A percentile compares a stretch with the other conserved stretches of the same genome.
Evolutionary conservation across 1,140 invertebrate species (phyloP).

Genomic region (Tetranychus urticae): DNA sequence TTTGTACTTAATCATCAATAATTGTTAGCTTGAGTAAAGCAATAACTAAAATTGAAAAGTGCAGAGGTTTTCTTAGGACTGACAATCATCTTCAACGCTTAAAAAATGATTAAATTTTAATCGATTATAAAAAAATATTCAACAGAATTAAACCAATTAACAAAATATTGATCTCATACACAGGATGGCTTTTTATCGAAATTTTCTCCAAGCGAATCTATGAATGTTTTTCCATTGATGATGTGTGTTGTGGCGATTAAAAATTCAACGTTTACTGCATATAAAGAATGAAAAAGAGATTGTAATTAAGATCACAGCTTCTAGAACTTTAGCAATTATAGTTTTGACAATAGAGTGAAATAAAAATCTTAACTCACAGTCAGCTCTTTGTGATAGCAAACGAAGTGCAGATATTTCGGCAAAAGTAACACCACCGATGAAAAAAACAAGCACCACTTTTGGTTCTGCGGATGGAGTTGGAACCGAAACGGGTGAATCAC

Average conservation of each 20-base stretch:
- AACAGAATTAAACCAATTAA: background rate
- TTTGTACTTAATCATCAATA: no score
- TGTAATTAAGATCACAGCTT: conserved; percentile 5
- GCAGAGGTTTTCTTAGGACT: no score
- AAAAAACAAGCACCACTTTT: conserved; percentile 65
- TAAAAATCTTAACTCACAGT: conserved; percentile 29
- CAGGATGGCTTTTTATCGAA: background rate
- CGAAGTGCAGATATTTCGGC: conserved; percentile 77
- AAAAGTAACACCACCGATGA: conserved; percentile 86
- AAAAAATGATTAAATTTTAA: no score
- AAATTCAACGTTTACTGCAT: conserved; percentile 62
- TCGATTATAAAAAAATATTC: background rate
- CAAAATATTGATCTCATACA: background rate
- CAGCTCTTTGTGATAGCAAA: conserved; percentile 73
- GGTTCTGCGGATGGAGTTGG: conserved; percentile 17
- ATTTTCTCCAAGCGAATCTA: conserved; percentile 44
- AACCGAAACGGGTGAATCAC: background rate
- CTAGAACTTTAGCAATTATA: background rate
- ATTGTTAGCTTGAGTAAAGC: no score
- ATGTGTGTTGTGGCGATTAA: conserved; percentile 76
- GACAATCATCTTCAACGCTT: no score
- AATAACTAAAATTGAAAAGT: no score
- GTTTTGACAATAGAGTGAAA: background rate
- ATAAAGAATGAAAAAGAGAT: background rate
- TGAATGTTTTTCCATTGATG: conserved; percentile 65